Evolutionary conservation across 2,113 vertebrate species (phyloP), one percentile per base, ranked within the genome.

Genomic region (Anguilla japonica): DNA sequence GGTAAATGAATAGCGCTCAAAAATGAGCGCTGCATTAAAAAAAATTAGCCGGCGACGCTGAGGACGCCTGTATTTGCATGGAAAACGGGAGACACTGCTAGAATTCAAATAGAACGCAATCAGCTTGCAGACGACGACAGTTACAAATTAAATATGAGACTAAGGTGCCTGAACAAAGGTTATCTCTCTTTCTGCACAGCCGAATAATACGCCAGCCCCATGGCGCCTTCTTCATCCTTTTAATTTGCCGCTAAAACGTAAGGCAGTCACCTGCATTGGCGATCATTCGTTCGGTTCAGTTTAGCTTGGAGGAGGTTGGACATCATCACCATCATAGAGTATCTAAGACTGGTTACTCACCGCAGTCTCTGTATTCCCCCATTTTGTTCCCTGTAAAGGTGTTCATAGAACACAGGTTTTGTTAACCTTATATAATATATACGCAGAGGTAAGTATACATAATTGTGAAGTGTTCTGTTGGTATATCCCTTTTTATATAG

Each of bases 131-230:
- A 57, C 90, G 87, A 60, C 89, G 87, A 87, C 87, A 88, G 88
- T 84, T 87, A 90, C 86, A 92, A 91, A 92, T 92, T 88, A 88
- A 91, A 89, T 81, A 90, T 83, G 83, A 87, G 86, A 88, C 85
- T 41, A 89, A 60, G 81, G 81, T 85, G 87, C 60, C 83, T 80
- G 79, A 87, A 84, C 81, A 91, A 91, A 91, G 89, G 88, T 92
- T 88, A 91, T 88, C 85, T 67, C 60, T 92, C 87, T 91, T 88
- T 90, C 81, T 84, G 26, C 86, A 83, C 39, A 43, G 82, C 75
- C 88, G 88, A 90, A 90, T 88, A 87, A 91, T 86, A 87, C 26
- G 41, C 67, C 85, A 41, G 16, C 50, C 82, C 71, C 86, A 85
- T 88, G 81, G 82, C 14, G 83, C 79, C 57, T 86, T 84, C 53